phyloP scores from a whole-genome alignment of 2,888 invertebrate genomes.

The Hoplodrina ambigua region DNA sequence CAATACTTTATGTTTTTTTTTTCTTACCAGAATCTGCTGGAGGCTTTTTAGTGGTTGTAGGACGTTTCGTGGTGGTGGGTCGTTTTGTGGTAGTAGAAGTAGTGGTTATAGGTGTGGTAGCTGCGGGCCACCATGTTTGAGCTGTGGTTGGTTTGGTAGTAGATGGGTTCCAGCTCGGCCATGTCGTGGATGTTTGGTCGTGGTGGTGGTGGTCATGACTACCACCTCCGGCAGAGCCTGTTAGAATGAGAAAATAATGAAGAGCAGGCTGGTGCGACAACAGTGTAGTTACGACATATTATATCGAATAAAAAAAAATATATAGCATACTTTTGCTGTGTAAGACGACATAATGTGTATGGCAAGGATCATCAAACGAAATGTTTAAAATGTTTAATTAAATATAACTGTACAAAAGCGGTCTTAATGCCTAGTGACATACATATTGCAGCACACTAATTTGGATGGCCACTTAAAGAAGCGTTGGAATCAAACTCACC shows the following conservation, averaged over 20 bases:
- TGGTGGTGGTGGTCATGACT: conserved; percentile 77
- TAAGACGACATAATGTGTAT: not conserved
- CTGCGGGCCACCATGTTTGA: conserved; percentile 70
- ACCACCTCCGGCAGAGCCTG: conserved; percentile 74
- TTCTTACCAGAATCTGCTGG: conserved; percentile 64
- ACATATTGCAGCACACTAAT: too few species aligned
- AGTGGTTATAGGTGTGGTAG: conserved; percentile 77
- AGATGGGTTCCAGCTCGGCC: conserved; percentile 82
- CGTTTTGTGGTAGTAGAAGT: conserved; percentile 69
- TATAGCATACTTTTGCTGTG: not conserved
- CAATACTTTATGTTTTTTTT: not conserved
- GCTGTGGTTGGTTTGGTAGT: conserved; percentile 55
- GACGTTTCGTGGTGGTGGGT: conserved; percentile 59
- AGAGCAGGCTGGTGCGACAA: not conserved
- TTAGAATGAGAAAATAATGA: not conserved
- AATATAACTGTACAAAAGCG: too few species aligned
- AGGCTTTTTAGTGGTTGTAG: conserved; percentile 65
- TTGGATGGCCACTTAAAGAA: not conserved
- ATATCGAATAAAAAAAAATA: too few species aligned
- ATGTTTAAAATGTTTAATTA: not conserved
- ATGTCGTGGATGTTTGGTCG: conserved; percentile 81
- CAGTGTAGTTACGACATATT: too few species aligned
- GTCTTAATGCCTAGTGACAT: too few species aligned
- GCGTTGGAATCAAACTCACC: conserved; percentile 69
- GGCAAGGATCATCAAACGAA: not conserved